phyloP scores from a whole-genome alignment of 2,797 vertebrate species.

The Hippocampus kuda region DNA sequence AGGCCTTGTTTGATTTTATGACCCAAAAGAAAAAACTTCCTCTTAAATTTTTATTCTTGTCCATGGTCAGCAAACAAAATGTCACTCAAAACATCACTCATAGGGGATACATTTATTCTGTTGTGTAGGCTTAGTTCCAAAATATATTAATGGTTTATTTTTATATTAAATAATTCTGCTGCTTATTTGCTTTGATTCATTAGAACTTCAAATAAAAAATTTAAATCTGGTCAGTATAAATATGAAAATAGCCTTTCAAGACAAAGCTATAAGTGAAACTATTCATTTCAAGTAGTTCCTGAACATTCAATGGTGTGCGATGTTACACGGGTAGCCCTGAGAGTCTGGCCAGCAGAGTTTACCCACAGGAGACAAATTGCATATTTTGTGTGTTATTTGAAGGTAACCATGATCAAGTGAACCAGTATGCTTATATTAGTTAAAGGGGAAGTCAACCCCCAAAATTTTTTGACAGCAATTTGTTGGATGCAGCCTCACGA shows the following conservation, averaged over 20 bases:
- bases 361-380: slow-evolving; percentile 17
- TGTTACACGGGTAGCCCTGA: slow-evolving; percentile 29
- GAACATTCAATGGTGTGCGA: slow-evolving; percentile 7
- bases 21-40: too few species aligned
- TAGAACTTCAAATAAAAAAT: background rate
- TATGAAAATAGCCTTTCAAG: background rate
- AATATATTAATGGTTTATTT: slow-evolving; percentile 35
- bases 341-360: slow-evolving; percentile 40
- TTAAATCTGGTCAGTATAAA: background rate
- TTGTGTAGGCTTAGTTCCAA: slow-evolving; percentile 17
- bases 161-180: slow-evolving; percentile 31
- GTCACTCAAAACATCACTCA: background rate
- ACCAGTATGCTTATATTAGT: background rate
- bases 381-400: background rate
- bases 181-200: background rate
- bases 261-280: background rate
- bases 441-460: background rate
- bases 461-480: too few species aligned
- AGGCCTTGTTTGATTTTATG: background rate
- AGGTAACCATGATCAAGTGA: background rate
- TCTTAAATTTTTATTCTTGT: too few species aligned
- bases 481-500: too few species aligned
- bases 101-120: slow-evolving; percentile 4
- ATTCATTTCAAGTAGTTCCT: background rate
- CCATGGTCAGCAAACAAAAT: too few species aligned